Conservation (phyloP, 2,797 vertebrate species). For the Chromobotia macracanthus region DNA sequence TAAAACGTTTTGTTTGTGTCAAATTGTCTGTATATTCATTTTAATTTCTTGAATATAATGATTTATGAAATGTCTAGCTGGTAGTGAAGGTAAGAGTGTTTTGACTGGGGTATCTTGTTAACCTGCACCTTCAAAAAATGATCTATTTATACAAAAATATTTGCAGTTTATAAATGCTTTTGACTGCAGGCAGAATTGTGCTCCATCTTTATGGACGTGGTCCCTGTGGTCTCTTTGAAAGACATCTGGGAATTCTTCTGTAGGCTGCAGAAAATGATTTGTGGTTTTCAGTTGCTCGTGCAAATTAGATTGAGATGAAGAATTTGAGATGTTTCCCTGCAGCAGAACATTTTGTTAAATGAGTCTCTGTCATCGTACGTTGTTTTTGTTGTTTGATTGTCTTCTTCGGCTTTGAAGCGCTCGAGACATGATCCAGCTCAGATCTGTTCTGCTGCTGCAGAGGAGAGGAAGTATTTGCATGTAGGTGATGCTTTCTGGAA, state of each 20-base stretch:
- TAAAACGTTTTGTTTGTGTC: too few relatives aligned
- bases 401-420: not conserved
- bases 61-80: too few relatives aligned
- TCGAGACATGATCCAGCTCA: not conserved
- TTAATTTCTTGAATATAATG: too few relatives aligned
- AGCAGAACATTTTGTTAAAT: constrained; percentile 19
- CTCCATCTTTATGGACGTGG: not conserved
- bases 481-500: not conserved
- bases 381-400: constrained; percentile 12
- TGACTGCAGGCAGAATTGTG: not conserved
- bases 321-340: constrained; percentile 10
- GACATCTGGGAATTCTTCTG: not conserved
- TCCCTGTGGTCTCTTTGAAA: not conserved
- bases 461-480: not conserved
- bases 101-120: too few relatives aligned
- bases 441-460: not conserved
- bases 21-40: too few relatives aligned
- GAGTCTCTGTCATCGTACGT: not conserved
- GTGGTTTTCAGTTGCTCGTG: constrained; percentile 19
- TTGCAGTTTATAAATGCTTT: not conserved
- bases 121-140: too few relatives aligned
- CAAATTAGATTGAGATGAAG: not conserved
- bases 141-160: not conserved
- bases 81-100: too few relatives aligned
- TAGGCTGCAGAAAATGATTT: not conserved